Evolutionary conservation across 2,797 vertebrate genomes (phyloP), one percentile per base, ranked within the genome.

Genomic region (Phrynocephalus forsythii): DNA sequence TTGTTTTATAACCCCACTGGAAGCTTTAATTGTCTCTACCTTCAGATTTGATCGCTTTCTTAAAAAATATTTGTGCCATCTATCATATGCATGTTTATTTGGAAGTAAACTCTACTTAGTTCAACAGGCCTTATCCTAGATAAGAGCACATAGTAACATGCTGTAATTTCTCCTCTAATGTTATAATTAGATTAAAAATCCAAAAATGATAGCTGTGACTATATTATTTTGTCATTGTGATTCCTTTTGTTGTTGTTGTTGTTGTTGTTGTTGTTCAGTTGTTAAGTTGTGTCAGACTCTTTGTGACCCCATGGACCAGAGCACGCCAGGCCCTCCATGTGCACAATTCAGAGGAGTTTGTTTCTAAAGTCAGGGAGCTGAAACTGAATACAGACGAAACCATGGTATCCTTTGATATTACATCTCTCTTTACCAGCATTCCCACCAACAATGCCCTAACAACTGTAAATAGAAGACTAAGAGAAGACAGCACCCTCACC

Each of bases 1-100:
- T 73, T 79, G 84, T 84, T 85, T 84, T 81, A 87, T 38, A 87
- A 87, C 1, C 60, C 78, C 26, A 88, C 81, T 86, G 67, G 79
- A 44, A 90, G 28, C 68, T 77, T 88, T 63, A 91, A 87, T 20
- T 30, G 6, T 86, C 26, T 78, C 33, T 84, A 83, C 48, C 68
- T 84, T 82, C 83, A 38, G 66, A 33, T 86, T 86, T 79, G 28
- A 82, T 5, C 28, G 1, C 0, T 5, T 68, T 81, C 79, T 69
- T 83, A 88, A 87, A 83, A 88, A 87, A 83, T 72, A 60, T 79
- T 56, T n/a, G 48, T 30, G 75, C 13, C 48, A 71, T 67, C 33
- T 83, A 66, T 80, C 30, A 68, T 71, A 71, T 79, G 52, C n/a
- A 69, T 71, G 52, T 86, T 79, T 86, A 60, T 79, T 26, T 79